phyloP scores from a whole-genome alignment of 1,140 invertebrate genomes.

The Cyphomyrmex costatus region DNA sequence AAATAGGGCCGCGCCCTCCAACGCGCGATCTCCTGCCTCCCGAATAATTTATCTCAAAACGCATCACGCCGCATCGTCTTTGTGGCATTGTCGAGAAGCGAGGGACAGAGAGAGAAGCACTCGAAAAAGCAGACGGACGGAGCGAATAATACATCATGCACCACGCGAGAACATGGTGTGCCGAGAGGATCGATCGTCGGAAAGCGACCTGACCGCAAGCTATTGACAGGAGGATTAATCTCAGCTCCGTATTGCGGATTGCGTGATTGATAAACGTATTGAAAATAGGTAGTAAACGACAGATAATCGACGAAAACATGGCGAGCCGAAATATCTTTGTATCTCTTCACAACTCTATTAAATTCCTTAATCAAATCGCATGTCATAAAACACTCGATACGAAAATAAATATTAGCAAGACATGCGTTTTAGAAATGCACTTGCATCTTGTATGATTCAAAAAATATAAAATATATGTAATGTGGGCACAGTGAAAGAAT shows the following conservation, averaged over 20 bases:
- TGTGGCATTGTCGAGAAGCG: not conserved
- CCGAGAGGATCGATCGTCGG: slow-evolving; percentile 6
- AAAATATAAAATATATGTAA: not conserved
- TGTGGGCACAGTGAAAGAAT: not conserved
- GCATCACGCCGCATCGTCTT: slow-evolving; percentile 49
- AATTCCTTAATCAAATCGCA: not conserved
- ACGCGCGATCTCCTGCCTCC: slow-evolving; percentile 57
- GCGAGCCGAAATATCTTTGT: not conserved
- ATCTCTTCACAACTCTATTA: not conserved
- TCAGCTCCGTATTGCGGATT: not conserved
- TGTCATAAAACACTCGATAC: not conserved
- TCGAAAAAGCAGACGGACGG: not conserved
- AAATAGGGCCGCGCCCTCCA: slow-evolving; percentile 63
- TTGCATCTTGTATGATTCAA: not conserved
- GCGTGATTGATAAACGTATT: slow-evolving; percentile 25
- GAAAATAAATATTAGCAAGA: not conserved
- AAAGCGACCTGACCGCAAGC: slow-evolving; percentile 16
- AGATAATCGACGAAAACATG: not conserved
- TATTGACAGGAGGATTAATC: slow-evolving; percentile 37
- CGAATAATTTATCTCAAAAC: slow-evolving; percentile 71
- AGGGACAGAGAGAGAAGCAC: not conserved
- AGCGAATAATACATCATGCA: not conserved
- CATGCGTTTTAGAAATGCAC: not conserved
- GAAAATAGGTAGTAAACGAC: not conserved
- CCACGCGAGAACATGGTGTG: not conserved